Base-by-base conservation (phyloP, 1,140 invertebrate genomes). In the Bilobella aurantiaca region DNA sequence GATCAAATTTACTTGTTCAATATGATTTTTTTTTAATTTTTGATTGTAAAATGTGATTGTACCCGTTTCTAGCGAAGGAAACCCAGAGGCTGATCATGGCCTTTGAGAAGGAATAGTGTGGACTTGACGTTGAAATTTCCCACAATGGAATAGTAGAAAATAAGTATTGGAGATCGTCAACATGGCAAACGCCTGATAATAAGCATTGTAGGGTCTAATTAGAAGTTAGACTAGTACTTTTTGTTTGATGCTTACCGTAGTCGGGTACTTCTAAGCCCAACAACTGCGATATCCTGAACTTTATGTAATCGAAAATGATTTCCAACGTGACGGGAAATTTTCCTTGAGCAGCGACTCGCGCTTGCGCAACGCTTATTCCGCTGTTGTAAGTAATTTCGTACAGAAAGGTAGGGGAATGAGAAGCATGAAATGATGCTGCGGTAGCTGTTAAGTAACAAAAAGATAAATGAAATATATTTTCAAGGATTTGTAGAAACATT, bases 51-150 rank as follows among this genome's bases (percentile, higher is more conserved):
- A 12, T 42, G 8, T 12, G n/a, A 12, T 42, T 12, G 37, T 49
- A 64, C 62, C 62, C 62, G 21, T 56, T 28, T 58, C 37, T 56
- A 5, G 62, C 62, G 47, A 64, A 64, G 16, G 62, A 64, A 21
- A 57, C 47, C 47, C 47, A 64, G 12, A 64, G 53, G n/a, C 57
- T 64, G 28, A 64, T 30, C 8, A 64, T 23, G 3, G 31, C 53
- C 32, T 64, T 14, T 1, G 62, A 64, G 57, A 64, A 27, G 21
- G 47, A 46, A 14, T 21, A 29, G 25, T 64, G 42, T 30, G 53
- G 21, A 1, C 1, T 2, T 12, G 32, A 21, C 28, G 18, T 3
- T 32, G 47, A 1, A 16, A 58, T 64, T 3, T 64, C 62, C n/a
- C 16, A 8, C 18, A 64, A 64, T 3, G 30, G 28, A 3, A 32